phyloP scores from a whole-genome alignment of 2,797 vertebrate species.

The Takifugu ocellatus region DNA sequence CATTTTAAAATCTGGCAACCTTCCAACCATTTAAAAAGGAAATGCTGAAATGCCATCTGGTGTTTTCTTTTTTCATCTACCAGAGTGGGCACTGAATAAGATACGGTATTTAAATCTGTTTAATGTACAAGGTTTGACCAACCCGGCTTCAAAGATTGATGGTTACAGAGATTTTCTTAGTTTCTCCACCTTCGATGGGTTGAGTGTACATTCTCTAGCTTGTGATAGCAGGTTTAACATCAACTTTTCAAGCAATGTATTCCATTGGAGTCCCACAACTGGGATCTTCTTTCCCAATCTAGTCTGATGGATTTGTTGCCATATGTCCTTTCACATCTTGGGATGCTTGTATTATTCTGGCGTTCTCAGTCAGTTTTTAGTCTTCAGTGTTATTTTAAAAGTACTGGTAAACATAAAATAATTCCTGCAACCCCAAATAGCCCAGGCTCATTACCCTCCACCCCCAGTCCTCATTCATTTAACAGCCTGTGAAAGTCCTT shows the following conservation, averaged over 20 bases:
- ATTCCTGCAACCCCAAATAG: slow-evolving; percentile 52
- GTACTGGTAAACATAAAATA: slow-evolving; percentile 55
- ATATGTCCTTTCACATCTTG: slow-evolving; percentile 28
- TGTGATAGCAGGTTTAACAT: slow-evolving; percentile 10
- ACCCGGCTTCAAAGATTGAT: slow-evolving; percentile 30
- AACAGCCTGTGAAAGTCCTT: slow-evolving; percentile 76
- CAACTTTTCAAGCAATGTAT: slow-evolving; percentile 1
- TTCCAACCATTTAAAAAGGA: background rate
- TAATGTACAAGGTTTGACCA: background rate
- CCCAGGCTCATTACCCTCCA: slow-evolving; percentile 18
- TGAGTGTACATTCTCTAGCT: slow-evolving; percentile 37
- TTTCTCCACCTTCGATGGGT: slow-evolving; percentile 32
- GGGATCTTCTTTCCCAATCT: background rate
- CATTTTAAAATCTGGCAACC: background rate
- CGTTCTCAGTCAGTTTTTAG: slow-evolving; percentile 30
- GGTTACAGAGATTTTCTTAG: slow-evolving; percentile 19
- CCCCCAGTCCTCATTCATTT: slow-evolving; percentile 69
- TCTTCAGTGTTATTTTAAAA: slow-evolving; percentile 45
- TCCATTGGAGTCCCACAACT: slow-evolving; percentile 19
- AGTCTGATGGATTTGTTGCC: slow-evolving; percentile 12
- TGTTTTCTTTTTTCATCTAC: no score
- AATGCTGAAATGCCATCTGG: background rate
- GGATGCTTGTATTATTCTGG: slow-evolving; percentile 16
- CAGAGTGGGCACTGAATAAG: no score
- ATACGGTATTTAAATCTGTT: no score